Conservation (phyloP, 37 sponge, comb jelly and placozoan genomes). For the Aplysina aerophoba region DNA sequence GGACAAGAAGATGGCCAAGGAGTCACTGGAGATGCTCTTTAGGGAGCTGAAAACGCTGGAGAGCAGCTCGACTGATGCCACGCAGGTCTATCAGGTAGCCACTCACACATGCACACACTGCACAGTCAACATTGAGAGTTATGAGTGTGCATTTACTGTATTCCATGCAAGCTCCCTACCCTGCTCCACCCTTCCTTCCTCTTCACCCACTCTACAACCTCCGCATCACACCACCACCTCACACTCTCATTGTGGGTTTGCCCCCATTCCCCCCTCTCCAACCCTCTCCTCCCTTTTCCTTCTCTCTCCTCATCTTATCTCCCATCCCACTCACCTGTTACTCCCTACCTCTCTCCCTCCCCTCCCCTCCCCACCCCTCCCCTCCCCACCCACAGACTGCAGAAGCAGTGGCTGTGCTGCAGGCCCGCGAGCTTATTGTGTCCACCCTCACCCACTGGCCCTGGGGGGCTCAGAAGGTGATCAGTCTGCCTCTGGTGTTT, state of each 20-base stretch:
- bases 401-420: constrained; percentile 63
- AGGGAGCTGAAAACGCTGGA: constrained; percentile 2
- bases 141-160: too few species aligned
- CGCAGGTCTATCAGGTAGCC: neutral
- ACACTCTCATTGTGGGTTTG: too few species aligned
- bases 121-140: too few species aligned
- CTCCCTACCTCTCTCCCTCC: neutral
- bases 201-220: too few species aligned
- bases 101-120: too few species aligned
- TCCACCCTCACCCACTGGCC: constrained; percentile 61
- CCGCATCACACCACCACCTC: too few species aligned
- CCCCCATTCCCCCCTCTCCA: neutral
- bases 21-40: constrained; percentile 16
- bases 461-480: neutral
- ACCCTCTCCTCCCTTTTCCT: too few species aligned
- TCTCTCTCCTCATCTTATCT: neutral
- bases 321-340: neutral
- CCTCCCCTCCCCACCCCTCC: neutral
- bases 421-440: constrained; percentile 58
- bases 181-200: too few species aligned
- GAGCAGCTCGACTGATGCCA: neutral
- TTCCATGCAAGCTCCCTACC: too few species aligned
- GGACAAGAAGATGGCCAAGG: constrained; percentile 13
- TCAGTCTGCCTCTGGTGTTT: constrained; percentile 37
- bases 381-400: neutral